Evolutionary conservation across 2,797 vertebrate species (phyloP).

Genomic region (Simalia tracyae): DNA sequence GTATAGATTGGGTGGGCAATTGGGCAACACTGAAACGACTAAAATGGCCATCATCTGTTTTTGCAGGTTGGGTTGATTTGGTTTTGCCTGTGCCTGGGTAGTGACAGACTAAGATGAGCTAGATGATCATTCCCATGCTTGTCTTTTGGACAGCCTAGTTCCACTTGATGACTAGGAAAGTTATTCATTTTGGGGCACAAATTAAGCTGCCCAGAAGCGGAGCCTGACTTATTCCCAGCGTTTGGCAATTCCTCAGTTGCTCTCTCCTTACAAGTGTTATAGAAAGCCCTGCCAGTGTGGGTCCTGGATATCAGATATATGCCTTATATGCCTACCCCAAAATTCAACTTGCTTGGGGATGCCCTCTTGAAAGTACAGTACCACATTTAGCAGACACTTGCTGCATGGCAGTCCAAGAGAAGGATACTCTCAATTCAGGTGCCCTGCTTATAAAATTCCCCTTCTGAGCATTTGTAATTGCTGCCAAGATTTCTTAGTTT

Average conservation of each 20-base stretch:
- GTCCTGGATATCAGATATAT: background rate
- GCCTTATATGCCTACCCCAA: background rate
- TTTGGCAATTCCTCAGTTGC: background rate
- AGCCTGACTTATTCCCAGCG: background rate
- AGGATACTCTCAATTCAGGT: background rate
- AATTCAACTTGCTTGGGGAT: background rate
- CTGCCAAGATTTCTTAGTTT: background rate
- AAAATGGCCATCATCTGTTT: background rate
- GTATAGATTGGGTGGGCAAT: too few relatives aligned
- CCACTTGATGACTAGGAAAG: background rate
- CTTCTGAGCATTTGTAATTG: background rate
- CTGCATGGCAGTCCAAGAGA: background rate
- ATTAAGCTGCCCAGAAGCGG: background rate
- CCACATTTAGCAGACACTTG: background rate
- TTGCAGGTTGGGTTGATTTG: background rate
- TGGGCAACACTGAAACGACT: background rate
- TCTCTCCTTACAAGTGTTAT: background rate
- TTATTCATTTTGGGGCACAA: background rate
- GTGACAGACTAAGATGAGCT: background rate
- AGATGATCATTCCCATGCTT: background rate
- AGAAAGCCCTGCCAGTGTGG: background rate
- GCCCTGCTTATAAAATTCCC: background rate
- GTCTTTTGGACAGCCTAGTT: background rate
- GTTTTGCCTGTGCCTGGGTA: background rate
- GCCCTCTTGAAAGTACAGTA: background rate